phyloP scores from a whole-genome alignment of 2,797 vertebrate genomes.

The Menidia menidia region DNA sequence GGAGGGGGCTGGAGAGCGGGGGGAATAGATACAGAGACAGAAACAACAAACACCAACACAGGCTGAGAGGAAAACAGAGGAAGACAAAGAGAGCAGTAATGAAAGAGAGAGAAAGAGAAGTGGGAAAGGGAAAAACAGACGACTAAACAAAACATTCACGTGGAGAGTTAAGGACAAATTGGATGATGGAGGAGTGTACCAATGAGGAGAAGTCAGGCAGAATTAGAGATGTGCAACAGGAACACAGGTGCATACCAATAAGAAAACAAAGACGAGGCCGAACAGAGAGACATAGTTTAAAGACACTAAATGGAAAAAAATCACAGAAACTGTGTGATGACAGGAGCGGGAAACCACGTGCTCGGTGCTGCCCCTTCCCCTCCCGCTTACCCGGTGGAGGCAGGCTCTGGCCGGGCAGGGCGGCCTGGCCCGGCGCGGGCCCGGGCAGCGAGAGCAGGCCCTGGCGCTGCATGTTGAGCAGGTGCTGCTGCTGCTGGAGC shows the following conservation, averaged over 20 bases:
- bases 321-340: constrained; percentile 55
- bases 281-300: constrained; percentile 24
- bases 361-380: background rate
- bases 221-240: constrained; percentile 57
- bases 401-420: constrained; percentile 95
- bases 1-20: constrained; percentile 39
- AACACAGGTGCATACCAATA: constrained; percentile 66
- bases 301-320: constrained; percentile 20
- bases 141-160: constrained; percentile 62
- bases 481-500: constrained; percentile 98
- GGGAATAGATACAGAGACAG: constrained; percentile 53
- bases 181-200: constrained; percentile 62
- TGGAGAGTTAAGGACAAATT: constrained; percentile 72
- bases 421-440: constrained; percentile 86
- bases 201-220: constrained; percentile 66
- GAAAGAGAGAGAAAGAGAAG: constrained; percentile 52
- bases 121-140: constrained; percentile 36
- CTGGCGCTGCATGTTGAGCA: constrained; percentile 99
- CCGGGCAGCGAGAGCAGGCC: constrained; percentile 96
- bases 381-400: constrained; percentile 90
- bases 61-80: constrained; percentile 43
- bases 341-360: constrained; percentile 41
- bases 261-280: constrained; percentile 46
- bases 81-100: constrained; percentile 65
- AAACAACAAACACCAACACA: constrained; percentile 61